A percentile compares a stretch with the other conserved stretches of the same genome.
Conservation (phyloP, 2,888 invertebrate species). For the Pammene fasciana region DNA sequence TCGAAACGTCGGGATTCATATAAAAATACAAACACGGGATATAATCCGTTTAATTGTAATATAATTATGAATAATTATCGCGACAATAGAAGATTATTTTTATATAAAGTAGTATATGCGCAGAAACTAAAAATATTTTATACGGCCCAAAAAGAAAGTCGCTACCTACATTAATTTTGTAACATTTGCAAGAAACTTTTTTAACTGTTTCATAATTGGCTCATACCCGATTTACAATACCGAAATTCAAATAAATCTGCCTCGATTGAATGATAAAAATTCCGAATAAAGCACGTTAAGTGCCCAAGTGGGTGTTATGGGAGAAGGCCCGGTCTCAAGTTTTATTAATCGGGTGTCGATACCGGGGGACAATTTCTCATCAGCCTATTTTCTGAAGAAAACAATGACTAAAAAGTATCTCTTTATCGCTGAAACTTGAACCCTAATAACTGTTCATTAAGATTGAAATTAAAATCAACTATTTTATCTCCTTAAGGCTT, state of each 20-base stretch:
- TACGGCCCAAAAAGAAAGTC: background rate
- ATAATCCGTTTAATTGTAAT: no score
- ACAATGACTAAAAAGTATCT: background rate
- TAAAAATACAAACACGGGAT: no score
- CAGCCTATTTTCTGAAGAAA: constrained; percentile 43
- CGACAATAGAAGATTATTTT: no score
- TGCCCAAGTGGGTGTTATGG: constrained; percentile 56
- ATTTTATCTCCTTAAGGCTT: background rate
- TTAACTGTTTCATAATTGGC: constrained; percentile 15
- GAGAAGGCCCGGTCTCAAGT: constrained; percentile 54
- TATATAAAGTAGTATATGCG: no score
- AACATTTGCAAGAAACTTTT: constrained; percentile 4
- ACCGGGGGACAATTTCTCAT: constrained; percentile 58
- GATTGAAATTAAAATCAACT: background rate
- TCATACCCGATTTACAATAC: constrained; percentile 22
- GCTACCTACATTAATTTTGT: background rate
- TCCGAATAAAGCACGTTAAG: constrained; percentile 37
- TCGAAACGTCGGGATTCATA: no score
- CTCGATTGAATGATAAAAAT: constrained; percentile 27
- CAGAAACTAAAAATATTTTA: no score
- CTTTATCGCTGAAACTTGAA: background rate
- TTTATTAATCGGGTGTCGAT: constrained; percentile 54
- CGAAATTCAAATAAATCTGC: constrained; percentile 31
- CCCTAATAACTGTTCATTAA: background rate
- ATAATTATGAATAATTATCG: no score